phyloP scores from a whole-genome alignment of 2,888 invertebrate species.

The Ectobius pallidus region DNA sequence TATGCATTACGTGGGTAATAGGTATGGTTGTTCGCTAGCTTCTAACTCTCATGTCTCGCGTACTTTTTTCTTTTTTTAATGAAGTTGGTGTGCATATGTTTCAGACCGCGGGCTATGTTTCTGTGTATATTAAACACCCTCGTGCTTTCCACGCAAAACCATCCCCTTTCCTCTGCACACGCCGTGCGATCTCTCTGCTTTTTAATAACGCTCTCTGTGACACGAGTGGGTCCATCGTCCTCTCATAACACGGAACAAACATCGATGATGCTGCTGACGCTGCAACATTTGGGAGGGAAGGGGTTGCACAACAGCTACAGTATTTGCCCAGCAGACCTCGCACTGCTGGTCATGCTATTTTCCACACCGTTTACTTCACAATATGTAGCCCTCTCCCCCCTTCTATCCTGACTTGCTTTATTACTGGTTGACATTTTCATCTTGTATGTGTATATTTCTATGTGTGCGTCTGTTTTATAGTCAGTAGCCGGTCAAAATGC shows the following conservation, averaged over 20 bases:
- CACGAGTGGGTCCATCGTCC: background rate
- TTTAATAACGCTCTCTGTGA: constrained; percentile 10
- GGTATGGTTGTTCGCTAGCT: background rate
- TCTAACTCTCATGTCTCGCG: background rate
- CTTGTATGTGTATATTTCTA: background rate
- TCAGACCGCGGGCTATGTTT: constrained; percentile 4
- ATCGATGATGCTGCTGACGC: constrained; percentile 2
- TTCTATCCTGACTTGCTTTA: constrained; percentile 17
- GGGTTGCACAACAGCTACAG: background rate
- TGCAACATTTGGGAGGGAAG: background rate
- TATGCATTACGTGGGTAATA: background rate
- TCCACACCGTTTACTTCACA: constrained; percentile 27
- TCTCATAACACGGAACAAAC: constrained; percentile 24
- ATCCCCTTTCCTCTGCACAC: background rate
- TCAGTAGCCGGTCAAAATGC: background rate
- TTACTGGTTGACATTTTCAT: constrained; percentile 22
- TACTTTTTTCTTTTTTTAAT: background rate
- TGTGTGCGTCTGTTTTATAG: background rate
- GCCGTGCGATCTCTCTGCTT: background rate
- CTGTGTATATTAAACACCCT: constrained; percentile 11
- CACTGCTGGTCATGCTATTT: constrained; percentile 25
- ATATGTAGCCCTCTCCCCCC: constrained; percentile 13
- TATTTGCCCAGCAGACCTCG: constrained; percentile 10
- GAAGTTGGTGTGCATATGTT: constrained; percentile 3
- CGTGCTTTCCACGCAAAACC: background rate